phyloP scores from a whole-genome alignment of 2,888 invertebrate species.

The Tetragnatha montana region DNA sequence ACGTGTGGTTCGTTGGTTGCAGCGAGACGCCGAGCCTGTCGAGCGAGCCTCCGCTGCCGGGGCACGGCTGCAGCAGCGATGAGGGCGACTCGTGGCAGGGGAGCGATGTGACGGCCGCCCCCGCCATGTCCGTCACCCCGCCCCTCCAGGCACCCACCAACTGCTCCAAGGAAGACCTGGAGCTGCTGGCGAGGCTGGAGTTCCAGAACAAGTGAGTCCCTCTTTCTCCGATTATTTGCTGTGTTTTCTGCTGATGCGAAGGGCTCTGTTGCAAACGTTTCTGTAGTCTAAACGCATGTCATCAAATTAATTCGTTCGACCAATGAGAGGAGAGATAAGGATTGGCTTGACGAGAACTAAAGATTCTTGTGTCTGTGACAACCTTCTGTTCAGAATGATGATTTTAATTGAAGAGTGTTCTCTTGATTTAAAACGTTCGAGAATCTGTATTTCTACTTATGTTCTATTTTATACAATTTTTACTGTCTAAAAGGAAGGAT shows the following conservation, averaged over 20 bases:
- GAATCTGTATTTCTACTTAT: too few relatives aligned
- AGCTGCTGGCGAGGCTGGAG: conserved; percentile 94
- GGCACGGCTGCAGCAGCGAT: conserved; percentile 1
- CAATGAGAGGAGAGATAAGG: too few relatives aligned
- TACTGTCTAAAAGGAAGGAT: too few relatives aligned
- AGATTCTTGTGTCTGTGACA: too few relatives aligned
- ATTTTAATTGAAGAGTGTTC: too few relatives aligned
- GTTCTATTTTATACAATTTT: too few relatives aligned
- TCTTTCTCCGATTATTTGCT: background rate
- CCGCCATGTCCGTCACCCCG: conserved; percentile 34
- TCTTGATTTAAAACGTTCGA: too few relatives aligned
- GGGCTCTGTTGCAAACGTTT: too few relatives aligned
- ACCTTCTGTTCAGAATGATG: too few relatives aligned
- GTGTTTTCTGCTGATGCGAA: background rate
- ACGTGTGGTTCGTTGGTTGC: background rate
- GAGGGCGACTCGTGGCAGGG: conserved; percentile 43
- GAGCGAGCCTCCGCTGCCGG: conserved; percentile 16
- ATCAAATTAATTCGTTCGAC: too few relatives aligned
- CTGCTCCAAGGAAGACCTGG: conserved; percentile 83
- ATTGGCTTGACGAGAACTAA: too few relatives aligned
- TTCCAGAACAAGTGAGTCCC: conserved; percentile 87
- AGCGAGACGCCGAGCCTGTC: conserved; percentile 50
- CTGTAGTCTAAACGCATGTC: too few relatives aligned
- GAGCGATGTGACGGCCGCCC: conserved; percentile 21
- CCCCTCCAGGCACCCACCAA: conserved; percentile 19